phyloP scores from a whole-genome alignment of 2,113 vertebrate species.

The Paraplagusia blochii region DNA sequence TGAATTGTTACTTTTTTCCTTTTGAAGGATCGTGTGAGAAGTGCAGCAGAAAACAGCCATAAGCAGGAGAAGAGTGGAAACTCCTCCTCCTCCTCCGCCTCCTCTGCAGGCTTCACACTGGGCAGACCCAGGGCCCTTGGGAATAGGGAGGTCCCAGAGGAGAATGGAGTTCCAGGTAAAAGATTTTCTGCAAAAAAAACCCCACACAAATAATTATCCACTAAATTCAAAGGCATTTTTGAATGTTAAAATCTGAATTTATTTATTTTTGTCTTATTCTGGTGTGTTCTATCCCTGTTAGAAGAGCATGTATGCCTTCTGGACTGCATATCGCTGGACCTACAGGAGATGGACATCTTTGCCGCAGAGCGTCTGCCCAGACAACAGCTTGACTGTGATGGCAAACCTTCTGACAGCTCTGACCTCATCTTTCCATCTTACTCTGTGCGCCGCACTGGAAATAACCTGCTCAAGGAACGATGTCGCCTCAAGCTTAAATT shows the following conservation, averaged over 20 bases:
- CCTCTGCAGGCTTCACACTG: constrained; percentile 38
- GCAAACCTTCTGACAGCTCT: constrained; percentile 53
- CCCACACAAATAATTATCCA: too few species aligned
- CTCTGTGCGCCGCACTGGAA: constrained; percentile 82
- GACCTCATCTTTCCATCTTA: constrained; percentile 90
- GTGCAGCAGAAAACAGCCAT: constrained; percentile 45
- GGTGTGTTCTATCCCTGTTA: constrained; percentile 36
- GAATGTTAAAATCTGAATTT: too few species aligned
- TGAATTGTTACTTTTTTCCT: constrained; percentile 5
- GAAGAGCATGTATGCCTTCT: constrained; percentile 88
- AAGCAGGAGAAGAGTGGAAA: constrained; percentile 47
- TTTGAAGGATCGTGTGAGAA: constrained; percentile 77
- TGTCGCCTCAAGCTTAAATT: constrained; percentile 89
- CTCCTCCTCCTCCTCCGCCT: constrained; percentile 58
- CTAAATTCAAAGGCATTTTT: too few species aligned
- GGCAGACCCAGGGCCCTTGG: constrained; percentile 64
- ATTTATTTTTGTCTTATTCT: too few species aligned
- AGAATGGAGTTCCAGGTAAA: constrained; percentile 4
- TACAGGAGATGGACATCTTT: constrained; percentile 97
- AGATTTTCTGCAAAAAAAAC: too few species aligned
- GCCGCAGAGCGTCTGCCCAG: constrained; percentile 81
- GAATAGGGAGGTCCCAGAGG: constrained; percentile 4
- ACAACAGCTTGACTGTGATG: constrained; percentile 59
- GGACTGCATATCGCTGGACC: constrained; percentile 92
- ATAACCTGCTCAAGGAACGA: constrained; percentile 86